phyloP scores from a whole-genome alignment of 2,113 vertebrate species.

The Sylvietta virens region DNA sequence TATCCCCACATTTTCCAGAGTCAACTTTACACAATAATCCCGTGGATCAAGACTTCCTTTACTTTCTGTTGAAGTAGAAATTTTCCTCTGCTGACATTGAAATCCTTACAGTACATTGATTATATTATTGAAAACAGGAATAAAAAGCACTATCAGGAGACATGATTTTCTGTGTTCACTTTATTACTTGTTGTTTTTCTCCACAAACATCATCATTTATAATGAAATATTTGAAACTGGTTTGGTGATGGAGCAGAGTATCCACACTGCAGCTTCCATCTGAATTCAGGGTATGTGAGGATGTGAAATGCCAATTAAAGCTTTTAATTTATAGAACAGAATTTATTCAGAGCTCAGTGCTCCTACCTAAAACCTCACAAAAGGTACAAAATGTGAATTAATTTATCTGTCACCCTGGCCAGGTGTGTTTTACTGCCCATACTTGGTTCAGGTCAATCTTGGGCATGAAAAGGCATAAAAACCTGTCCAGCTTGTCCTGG shows the following conservation, averaged over 20 bases:
- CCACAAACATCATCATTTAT: too few relatives aligned
- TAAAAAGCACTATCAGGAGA: too few relatives aligned
- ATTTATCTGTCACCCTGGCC: not conserved
- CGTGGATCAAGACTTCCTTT: too few relatives aligned
- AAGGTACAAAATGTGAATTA: not conserved
- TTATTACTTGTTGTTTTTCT: too few relatives aligned
- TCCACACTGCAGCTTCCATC: not conserved
- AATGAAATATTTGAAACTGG: too few relatives aligned
- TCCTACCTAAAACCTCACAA: not conserved
- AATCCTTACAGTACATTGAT: too few relatives aligned
- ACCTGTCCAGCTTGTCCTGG: fast-evolving
- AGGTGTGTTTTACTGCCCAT: not conserved
- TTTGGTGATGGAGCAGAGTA: not conserved
- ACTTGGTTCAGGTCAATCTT: not conserved
- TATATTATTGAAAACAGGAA: too few relatives aligned
- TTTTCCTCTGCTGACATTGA: too few relatives aligned
- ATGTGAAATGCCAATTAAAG: not conserved
- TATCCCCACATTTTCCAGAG: too few relatives aligned
- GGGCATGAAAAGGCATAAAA: not conserved
- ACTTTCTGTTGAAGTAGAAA: too few relatives aligned
- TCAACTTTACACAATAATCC: too few relatives aligned
- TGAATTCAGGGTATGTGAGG: not conserved
- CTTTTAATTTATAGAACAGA: not conserved
- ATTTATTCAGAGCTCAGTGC: not conserved
- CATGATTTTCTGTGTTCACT: too few relatives aligned